Evolutionary conservation across 2,888 invertebrate species (phyloP).

Genomic region (Xanthorhoe designata): DNA sequence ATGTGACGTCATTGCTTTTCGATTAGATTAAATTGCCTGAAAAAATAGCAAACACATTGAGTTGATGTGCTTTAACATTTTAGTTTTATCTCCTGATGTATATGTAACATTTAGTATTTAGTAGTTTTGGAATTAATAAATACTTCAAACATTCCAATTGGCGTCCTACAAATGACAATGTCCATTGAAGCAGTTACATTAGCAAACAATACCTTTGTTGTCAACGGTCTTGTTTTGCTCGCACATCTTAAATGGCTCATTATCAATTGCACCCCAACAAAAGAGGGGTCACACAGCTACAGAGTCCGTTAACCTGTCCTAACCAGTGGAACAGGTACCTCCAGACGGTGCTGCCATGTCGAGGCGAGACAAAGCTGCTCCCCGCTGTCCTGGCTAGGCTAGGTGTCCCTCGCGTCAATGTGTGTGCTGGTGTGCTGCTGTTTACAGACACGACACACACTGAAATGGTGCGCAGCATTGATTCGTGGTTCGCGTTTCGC

Average conservation of each 20-base stretch:
- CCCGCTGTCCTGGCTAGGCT: slow-evolving; percentile 37
- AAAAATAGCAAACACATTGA: background rate
- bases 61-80: no score
- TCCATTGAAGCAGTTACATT: slow-evolving; percentile 13
- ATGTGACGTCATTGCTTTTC: slow-evolving; percentile 9
- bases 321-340: slow-evolving; percentile 59
- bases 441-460: slow-evolving; percentile 63
- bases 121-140: background rate
- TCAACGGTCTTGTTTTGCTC: slow-evolving; percentile 12
- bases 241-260: slow-evolving; percentile 2
- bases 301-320: slow-evolving; percentile 63
- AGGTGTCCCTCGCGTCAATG: slow-evolving; percentile 46
- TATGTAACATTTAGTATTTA: background rate
- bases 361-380: slow-evolving; percentile 57
- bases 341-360: slow-evolving; percentile 55
- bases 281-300: slow-evolving; percentile 50
- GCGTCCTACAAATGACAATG: background rate
- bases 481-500: slow-evolving; percentile 75
- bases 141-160: background rate
- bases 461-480: slow-evolving; percentile 77
- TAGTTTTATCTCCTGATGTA: background rate
- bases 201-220: slow-evolving; percentile 25
- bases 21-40: slow-evolving; percentile 3
- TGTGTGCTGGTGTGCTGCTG: slow-evolving; percentile 58
- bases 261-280: slow-evolving; percentile 19